Conservation (phyloP, 2,797 vertebrate species). For the Sarcoramphus papa region DNA sequence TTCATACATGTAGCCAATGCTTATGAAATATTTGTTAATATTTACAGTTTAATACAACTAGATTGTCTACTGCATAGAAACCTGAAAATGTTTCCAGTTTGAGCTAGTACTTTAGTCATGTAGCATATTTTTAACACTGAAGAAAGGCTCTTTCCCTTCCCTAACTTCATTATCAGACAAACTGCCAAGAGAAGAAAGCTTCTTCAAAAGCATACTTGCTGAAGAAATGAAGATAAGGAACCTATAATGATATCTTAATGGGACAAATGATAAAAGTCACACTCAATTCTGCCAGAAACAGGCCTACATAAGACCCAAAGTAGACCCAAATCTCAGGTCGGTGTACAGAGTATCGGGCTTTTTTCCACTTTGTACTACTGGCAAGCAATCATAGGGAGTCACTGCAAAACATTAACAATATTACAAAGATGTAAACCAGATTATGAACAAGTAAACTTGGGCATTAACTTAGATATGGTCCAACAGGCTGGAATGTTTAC, state of each 20-base stretch:
- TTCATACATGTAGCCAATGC: background rate
- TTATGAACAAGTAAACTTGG: background rate
- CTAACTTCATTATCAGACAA: constrained; percentile 48
- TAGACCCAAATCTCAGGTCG: constrained; percentile 35
- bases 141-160: background rate
- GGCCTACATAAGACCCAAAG: constrained; percentile 58
- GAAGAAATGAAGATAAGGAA: constrained; percentile 69
- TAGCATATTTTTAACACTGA: background rate
- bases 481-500: background rate
- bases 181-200: constrained; percentile 43
- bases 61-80: background rate
- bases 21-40: background rate
- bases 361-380: constrained; percentile 18
- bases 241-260: constrained; percentile 65
- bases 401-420: background rate
- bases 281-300: constrained; percentile 62
- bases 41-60: background rate
- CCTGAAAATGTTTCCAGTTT: background rate
- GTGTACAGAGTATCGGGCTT: constrained; percentile 42
- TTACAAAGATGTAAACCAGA: background rate
- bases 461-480: background rate
- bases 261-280: constrained; percentile 62
- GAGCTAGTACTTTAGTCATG: background rate
- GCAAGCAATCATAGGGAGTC: constrained; percentile 44
- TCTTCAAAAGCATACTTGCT: constrained; percentile 64